Evolutionary conservation across 2,113 vertebrate genomes (phyloP), one percentile per base, ranked within the genome.

Genomic region (Chloebia gouldiae): DNA sequence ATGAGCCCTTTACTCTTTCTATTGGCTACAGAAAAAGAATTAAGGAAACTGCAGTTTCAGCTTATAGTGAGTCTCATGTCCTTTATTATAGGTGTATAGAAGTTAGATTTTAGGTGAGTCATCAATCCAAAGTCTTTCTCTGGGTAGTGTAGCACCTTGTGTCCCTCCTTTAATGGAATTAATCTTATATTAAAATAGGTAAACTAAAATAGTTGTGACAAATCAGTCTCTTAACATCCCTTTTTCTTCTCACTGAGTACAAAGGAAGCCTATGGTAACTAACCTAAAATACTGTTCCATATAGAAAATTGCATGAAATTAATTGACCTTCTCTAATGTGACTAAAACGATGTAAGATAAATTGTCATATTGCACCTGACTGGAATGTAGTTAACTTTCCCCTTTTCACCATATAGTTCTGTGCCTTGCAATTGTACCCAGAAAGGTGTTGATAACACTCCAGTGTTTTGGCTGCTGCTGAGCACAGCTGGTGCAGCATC

Each of bases 51-150:
- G n/a, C 50, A 86, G 11, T 47, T 27, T 72, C 54, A 91, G 15
- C 45, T 83, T 73, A 39, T 28, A 57, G 44, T 21, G 7, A 69
- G 28, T 70, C 37, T 40, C 10, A 42, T 54, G 5, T 60, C 27
- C 25, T 93, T 83, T 77, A 42, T 86, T 42, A 79, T 24, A 73
- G 25, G 2, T 88, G 68, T 86, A 65, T 53, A 65, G 37, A 92
- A 90, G 50, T 61, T 57, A 69, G 49, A 88, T 90, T 51, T 84
- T 69, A 65, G 18, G 25, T 81, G n/a, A 73, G 25, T 61, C 70
- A 92, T 85, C 30, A 92, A 71, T 85, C 22, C 59, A 57, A 15
- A 53, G 23, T 81, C 20, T 19, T 93, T 69, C 49, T 92, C 45
- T 54, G 87, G 28, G 10, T 11, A 31, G 31, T 44, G 12, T 28